Conservation (phyloP, 2,888 invertebrate species). For the Meiosimyza decipiens region DNA sequence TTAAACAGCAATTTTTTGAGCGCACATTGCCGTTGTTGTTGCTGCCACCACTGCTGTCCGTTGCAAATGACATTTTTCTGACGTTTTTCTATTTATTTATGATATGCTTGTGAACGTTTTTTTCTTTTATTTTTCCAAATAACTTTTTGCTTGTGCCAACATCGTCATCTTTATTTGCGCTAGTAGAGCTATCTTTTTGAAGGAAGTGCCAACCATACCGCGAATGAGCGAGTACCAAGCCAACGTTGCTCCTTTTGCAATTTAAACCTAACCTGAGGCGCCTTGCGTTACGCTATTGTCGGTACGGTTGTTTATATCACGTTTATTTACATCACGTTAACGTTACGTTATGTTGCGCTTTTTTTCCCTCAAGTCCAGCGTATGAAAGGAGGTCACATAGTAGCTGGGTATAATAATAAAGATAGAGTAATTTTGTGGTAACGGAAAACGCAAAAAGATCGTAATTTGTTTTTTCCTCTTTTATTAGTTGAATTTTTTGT, state of each 20-base stretch:
- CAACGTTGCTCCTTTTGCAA: constrained; percentile 3
- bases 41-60: background rate
- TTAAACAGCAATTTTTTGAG: constrained; percentile 22
- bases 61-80: constrained; percentile 29
- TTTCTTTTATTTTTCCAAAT: background rate
- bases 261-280: constrained; percentile 24
- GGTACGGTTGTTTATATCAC: constrained; percentile 13
- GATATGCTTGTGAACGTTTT: constrained; percentile 15
- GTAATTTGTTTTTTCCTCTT: background rate
- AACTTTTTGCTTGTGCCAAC: too few relatives aligned
- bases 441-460: constrained; percentile 8
- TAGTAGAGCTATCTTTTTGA: too few relatives aligned
- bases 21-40: background rate
- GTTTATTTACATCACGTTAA: constrained; percentile 17
- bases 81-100: constrained; percentile 34
- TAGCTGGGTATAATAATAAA: background rate
- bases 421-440: constrained; percentile 16
- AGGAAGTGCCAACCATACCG: too few relatives aligned
- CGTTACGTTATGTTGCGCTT: background rate
- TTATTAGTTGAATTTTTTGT: background rate
- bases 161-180: too few relatives aligned
- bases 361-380: background rate
- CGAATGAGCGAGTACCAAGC: background rate
- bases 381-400: background rate
- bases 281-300: background rate